Evolutionary conservation across 1,140 invertebrate species (phyloP).

Genomic region (Drosophila melanica): DNA sequence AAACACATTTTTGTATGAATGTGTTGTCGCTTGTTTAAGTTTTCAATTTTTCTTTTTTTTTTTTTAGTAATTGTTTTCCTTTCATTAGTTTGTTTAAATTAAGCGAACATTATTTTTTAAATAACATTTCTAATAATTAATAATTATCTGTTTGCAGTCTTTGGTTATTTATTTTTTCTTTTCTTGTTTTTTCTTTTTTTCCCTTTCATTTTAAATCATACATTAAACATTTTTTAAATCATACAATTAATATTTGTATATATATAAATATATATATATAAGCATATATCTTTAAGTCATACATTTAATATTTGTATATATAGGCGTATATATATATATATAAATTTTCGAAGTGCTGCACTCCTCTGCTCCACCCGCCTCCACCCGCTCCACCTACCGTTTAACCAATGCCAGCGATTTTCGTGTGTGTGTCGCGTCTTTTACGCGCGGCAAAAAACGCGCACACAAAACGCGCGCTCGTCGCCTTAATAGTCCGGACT

Average conservation of each 20-base stretch:
- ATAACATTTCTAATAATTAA: slow-evolving; percentile 84
- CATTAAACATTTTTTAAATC: slow-evolving; percentile 49
- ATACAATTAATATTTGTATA: slow-evolving; percentile 28
- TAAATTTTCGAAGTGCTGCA: slow-evolving; percentile 1
- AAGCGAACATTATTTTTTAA: slow-evolving; percentile 83
- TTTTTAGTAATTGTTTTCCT: slow-evolving; percentile 35
- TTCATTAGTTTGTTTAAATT: slow-evolving; percentile 56
- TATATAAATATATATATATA: slow-evolving; percentile 23
- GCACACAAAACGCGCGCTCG: slow-evolving; percentile 36
- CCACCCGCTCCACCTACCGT: too few species aligned
- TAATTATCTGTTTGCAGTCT: slow-evolving; percentile 85
- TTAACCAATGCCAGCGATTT: neutral
- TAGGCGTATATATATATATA: slow-evolving; percentile 11
- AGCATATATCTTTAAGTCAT: slow-evolving; percentile 45
- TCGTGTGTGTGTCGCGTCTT: slow-evolving; percentile 48
- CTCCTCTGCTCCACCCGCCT: neutral
- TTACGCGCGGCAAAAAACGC: slow-evolving; percentile 57
- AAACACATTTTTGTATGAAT: slow-evolving; percentile 49
- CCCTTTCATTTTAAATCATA: slow-evolving; percentile 34
- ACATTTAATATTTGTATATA: slow-evolving; percentile 39
- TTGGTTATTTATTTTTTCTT: slow-evolving; percentile 84
- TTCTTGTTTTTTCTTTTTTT: slow-evolving; percentile 41
- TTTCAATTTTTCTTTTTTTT: too few species aligned
- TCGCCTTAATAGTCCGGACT: slow-evolving; percentile 84
- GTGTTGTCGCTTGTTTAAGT: slow-evolving; percentile 32